Percentiles rank a stretch among this genome's conserved stretches.
Conservation (phyloP, 2,888 invertebrate genomes). For the Eupithecia exiguata region DNA sequence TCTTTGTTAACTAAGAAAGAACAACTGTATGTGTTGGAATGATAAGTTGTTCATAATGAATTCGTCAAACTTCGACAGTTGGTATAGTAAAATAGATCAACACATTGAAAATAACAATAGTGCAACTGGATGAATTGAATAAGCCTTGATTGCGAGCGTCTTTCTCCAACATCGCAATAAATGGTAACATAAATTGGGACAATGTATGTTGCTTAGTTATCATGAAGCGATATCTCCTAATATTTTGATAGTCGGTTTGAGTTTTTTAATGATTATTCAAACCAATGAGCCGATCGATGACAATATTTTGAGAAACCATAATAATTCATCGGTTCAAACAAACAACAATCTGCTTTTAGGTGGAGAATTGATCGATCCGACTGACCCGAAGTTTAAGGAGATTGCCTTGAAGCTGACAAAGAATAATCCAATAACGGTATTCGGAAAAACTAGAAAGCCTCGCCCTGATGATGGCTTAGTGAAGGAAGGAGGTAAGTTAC, state of each 20-base stretch:
- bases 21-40: neutral
- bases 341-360: neutral
- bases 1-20: neutral
- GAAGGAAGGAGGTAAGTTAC: neutral
- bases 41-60: neutral
- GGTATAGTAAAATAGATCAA: neutral
- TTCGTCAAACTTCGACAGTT: neutral
- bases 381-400: neutral
- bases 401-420: neutral
- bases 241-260: no score
- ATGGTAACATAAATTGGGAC: no score
- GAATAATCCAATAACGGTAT: conserved; percentile 5
- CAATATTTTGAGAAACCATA: no score
- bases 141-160: no score
- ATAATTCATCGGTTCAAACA: no score
- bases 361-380: neutral
- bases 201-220: no score
- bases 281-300: no score
- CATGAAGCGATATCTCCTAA: no score
- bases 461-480: neutral
- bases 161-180: no score
- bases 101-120: neutral
- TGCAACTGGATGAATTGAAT: no score
- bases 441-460: conserved; percentile 3
- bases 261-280: no score